phyloP scores from a whole-genome alignment of 2,888 invertebrate species.

The Pecten maximus region DNA sequence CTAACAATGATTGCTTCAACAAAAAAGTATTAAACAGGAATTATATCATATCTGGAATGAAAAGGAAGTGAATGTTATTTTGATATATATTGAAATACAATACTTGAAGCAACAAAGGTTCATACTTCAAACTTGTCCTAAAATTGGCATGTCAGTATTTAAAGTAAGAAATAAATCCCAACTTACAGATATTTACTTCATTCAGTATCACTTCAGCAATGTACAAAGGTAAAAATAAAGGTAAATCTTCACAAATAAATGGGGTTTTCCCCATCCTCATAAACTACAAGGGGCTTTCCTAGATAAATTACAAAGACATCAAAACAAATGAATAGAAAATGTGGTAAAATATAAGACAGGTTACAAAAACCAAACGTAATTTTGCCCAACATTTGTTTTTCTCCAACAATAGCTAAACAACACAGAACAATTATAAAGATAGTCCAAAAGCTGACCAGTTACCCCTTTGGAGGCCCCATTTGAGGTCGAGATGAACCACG shows the following conservation, averaged over 20 bases:
- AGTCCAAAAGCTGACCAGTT: not conserved
- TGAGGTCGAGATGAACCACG: constrained; percentile 35
- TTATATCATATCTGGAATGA: too few relatives aligned
- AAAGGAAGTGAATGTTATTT: too few relatives aligned
- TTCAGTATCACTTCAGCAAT: too few relatives aligned
- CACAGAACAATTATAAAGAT: not conserved
- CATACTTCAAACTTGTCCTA: too few relatives aligned
- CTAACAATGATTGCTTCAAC: too few relatives aligned
- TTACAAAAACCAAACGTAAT: not conserved
- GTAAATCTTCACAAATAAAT: not conserved
- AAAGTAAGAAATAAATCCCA: too few relatives aligned
- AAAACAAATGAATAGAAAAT: not conserved
- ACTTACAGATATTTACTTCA: too few relatives aligned
- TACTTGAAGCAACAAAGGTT: too few relatives aligned
- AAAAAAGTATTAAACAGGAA: too few relatives aligned
- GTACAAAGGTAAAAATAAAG: constrained; percentile 3
- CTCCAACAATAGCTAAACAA: not conserved
- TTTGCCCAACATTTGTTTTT: not conserved
- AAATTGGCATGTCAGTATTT: too few relatives aligned
- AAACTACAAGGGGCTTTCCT: not conserved
- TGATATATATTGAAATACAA: too few relatives aligned
- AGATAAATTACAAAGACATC: not conserved
- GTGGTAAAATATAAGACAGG: not conserved
- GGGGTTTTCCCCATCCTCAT: constrained; percentile 17
- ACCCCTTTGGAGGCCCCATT: not conserved